Percentiles rank a stretch among this genome's conserved stretches.
These are phyloP conservation scores for Centruroides sculpturatus DNA, from an alignment of 1,140 invertebrate genomes.

Conservation along the genomic window DNA sequence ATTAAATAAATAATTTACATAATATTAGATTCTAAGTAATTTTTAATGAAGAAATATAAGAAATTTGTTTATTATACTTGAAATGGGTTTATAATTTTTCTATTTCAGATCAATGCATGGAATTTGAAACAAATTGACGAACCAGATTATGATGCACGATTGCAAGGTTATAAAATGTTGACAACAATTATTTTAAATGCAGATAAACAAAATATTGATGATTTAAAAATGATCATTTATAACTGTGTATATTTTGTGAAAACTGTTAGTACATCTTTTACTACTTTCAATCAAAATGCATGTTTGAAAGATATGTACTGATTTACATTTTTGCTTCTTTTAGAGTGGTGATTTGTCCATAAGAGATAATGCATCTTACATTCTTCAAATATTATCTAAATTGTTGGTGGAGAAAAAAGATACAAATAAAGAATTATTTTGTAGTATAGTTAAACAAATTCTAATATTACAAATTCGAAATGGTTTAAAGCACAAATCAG, in stretches of 20 bases:
- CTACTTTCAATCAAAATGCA: slow-evolving; percentile 4
- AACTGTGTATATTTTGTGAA: slow-evolving; percentile 67
- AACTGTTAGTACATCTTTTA: slow-evolving; percentile 29
- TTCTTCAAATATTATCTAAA: slow-evolving; percentile 48
- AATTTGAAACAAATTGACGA: slow-evolving; percentile 75
- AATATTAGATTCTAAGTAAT: no score
- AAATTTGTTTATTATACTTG: no score
- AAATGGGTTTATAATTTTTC: neutral
- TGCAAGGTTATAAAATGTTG: slow-evolving; percentile 41
- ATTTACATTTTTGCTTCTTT: slow-evolving; percentile 11
- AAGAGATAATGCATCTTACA: slow-evolving; percentile 55
- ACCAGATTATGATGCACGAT: slow-evolving; percentile 67
- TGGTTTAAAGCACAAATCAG: slow-evolving; percentile 14
- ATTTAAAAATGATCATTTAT: slow-evolving; percentile 55
- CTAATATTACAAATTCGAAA: slow-evolving; percentile 12
- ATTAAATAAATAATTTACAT: no score
- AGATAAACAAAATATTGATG: slow-evolving; percentile 34
- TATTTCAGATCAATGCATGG: slow-evolving; percentile 61
- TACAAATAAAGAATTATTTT: slow-evolving; percentile 5
- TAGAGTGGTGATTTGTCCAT: slow-evolving; percentile 65
- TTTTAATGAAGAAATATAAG: no score
- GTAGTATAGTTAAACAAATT: slow-evolving; percentile 11
- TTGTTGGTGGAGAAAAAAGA: slow-evolving; percentile 23
- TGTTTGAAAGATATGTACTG: slow-evolving; percentile 8
- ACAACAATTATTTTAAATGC: slow-evolving; percentile 48